Conservation (phyloP, 1,140 invertebrate genomes). For the Apocrypta bakeri region DNA sequence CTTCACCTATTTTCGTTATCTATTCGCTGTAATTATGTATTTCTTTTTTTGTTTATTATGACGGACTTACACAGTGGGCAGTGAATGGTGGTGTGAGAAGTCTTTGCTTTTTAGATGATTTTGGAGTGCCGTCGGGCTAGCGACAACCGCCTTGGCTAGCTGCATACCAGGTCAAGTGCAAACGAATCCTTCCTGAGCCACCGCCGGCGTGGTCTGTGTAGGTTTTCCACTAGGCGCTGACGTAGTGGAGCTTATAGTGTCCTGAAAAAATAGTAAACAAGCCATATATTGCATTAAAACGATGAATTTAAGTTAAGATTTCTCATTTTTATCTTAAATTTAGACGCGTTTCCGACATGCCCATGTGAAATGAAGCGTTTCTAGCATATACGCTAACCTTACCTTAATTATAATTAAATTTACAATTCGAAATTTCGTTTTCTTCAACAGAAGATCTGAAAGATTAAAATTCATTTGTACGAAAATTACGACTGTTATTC, state of each 20-base stretch:
- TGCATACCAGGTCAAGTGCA: conserved; percentile 66
- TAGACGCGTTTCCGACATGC: background rate
- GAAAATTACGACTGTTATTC: conserved; percentile 11
- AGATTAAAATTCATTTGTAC: conserved; percentile 25
- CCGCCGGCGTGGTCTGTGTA: conserved; percentile 58
- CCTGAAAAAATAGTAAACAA: conserved; percentile 25
- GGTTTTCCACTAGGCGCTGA: conserved; percentile 53
- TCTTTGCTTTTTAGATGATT: conserved; percentile 67
- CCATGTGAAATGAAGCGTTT: background rate
- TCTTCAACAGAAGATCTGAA: background rate
- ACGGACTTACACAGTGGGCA: conserved; percentile 67
- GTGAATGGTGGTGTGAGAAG: conserved; percentile 66
- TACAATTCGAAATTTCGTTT: too few relatives aligned
- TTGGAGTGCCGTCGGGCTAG: conserved; percentile 58
- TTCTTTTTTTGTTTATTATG: conserved; percentile 37
- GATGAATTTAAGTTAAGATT: background rate
- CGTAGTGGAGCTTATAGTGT: background rate
- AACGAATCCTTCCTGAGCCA: conserved; percentile 68
- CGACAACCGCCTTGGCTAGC: background rate
- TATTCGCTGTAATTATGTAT: conserved; percentile 33
- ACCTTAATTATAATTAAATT: background rate
- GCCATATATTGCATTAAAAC: conserved; percentile 30
- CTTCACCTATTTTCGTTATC: conserved; percentile 24
- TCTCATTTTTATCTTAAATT: background rate
- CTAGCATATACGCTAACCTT: background rate